A percentile compares a stretch with the other conserved stretches of the same genome.
These are phyloP conservation scores for Oreochromis mossambicus DNA, from an alignment of 2,797 vertebrate genomes.

Conservation along the genomic window DNA sequence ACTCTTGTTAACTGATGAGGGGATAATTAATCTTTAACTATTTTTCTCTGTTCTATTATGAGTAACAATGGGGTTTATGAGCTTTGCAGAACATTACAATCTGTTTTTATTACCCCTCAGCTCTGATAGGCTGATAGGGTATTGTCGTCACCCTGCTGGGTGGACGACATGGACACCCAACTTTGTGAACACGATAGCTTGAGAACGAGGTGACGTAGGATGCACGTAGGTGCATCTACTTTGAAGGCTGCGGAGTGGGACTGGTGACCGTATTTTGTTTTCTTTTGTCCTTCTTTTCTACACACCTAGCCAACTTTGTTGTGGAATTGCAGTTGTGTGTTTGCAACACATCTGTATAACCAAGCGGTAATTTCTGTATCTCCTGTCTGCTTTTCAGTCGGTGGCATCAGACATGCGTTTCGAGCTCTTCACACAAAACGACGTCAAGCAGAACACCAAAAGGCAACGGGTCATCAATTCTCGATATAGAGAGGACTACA, in stretches of 20 bases:
- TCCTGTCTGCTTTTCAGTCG: conserved; percentile 71
- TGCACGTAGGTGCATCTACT: not conserved
- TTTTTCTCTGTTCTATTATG: not conserved
- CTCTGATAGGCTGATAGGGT: not conserved
- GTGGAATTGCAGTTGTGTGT: not conserved
- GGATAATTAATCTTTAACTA: not conserved
- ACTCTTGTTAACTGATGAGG: not conserved
- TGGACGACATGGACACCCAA: not conserved
- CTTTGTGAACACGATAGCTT: not conserved
- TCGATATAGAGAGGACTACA: conserved; percentile 93
- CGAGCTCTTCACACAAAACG: conserved; percentile 89
- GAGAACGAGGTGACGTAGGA: not conserved
- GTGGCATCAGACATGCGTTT: conserved; percentile 98
- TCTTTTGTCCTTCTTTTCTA: not conserved
- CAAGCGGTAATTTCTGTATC: not conserved
- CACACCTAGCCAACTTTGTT: not conserved
- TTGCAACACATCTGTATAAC: not conserved
- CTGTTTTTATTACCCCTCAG: not conserved
- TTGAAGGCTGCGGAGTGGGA: not conserved
- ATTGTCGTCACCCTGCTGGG: not conserved
- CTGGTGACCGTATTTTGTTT: not conserved
- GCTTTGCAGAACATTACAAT: not conserved
- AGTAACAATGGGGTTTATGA: not conserved
- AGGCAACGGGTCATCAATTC: conserved; percentile 95
- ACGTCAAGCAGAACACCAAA: conserved; percentile 91